phyloP scores from a whole-genome alignment of 2,797 vertebrate species.

The Mormyrus hasselquistii region DNA sequence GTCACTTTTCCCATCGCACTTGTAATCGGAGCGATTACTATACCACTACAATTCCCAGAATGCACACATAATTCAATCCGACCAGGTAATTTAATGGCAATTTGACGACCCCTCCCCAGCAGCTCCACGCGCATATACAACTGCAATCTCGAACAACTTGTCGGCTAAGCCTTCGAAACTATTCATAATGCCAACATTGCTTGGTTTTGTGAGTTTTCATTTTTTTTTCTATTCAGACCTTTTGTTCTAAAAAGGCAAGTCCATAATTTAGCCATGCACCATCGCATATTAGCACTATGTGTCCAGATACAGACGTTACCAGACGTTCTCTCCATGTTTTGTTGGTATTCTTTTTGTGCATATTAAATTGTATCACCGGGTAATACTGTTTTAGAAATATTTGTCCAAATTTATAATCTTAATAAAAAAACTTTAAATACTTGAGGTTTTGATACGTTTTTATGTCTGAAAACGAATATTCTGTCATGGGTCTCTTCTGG shows the following conservation, averaged over 20 bases:
- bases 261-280: constrained; percentile 64
- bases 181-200: constrained; percentile 68
- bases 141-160: constrained; percentile 27
- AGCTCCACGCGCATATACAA: constrained; percentile 12
- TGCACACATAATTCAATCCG: constrained; percentile 51
- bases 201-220: constrained; percentile 68
- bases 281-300: constrained; percentile 76
- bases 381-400: constrained; percentile 86
- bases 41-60: constrained; percentile 64
- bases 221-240: constrained; percentile 65
- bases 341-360: constrained; percentile 81
- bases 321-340: constrained; percentile 67
- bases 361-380: constrained; percentile 86
- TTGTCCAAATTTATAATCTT: constrained; percentile 92
- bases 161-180: constrained; percentile 58
- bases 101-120: constrained; percentile 35
- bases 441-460: constrained; percentile 12
- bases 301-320: constrained; percentile 76
- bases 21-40: constrained; percentile 42
- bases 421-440: constrained; percentile 70
- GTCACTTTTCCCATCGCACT: constrained; percentile 43
- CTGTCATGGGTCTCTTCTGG: not conserved
- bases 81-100: constrained; percentile 40
- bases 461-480: not conserved
- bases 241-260: constrained; percentile 92